Base-by-base conservation (phyloP, 2,797 vertebrate species). In the Lithobates sylvaticus region DNA sequence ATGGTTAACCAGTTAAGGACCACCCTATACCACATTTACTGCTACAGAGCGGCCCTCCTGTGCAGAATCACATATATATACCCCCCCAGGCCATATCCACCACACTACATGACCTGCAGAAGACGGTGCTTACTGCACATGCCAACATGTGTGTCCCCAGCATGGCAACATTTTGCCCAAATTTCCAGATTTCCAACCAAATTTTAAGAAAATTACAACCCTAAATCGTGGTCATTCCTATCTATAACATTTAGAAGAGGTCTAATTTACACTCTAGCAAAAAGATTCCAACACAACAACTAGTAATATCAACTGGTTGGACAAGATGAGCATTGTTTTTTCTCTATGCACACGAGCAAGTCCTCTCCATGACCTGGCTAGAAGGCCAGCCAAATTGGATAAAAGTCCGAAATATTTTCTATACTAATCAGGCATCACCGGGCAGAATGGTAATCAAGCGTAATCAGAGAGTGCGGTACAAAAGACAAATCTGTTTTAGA, bases 321-420 rank as follows among this genome's bases (percentile, higher is more conserved):
- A 65, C 23, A 3, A 64, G 23, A 64, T 64, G 10, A 64, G 10
- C n/a, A 65, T 8, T 13, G 12, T 27, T 2, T 26, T 27, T 39
- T 39, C 36, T 39, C 39, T 32, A 27, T 8, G 10, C 23, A 26
- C 78, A 34, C 70, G 7, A 27, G 23, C 44, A 58, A 5, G 34
- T 26, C 23, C 16, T 7, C 7, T 47, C 15, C 26, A 5, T 26
- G 44, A 36, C 10, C 76, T 78, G 10, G 27, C 12, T 54, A 18
- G 73, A 75, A 29, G 65, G 21, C 21, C 67, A 47, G 79, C 36
- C 79, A 73, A 29, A 81, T 44, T 72, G 50, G 18, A 58, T 58
- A 15, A 58, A 58, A 58, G 79, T 81, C 79, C 68, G 70, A 81
- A 81, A 64, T 81, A 73, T 81, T 81, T 81, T 26, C 58, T 70